These are phyloP conservation scores for Drosophila mercatorum DNA, from an alignment of 2,888 invertebrate species.

Conservation along the genomic window DNA sequence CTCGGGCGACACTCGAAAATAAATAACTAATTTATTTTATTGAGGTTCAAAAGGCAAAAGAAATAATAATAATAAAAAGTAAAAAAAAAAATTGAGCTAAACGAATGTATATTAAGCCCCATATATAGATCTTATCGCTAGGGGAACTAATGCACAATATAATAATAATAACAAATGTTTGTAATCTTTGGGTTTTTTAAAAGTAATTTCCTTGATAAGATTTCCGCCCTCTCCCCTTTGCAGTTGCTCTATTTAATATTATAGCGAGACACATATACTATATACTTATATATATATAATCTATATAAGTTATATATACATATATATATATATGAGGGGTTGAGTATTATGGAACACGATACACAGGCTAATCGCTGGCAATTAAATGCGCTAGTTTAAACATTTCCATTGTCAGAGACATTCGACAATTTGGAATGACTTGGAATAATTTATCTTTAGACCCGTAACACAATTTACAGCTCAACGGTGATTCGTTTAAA, in stretches of 20 bases:
- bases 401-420: constrained; percentile 51
- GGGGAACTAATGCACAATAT: constrained; percentile 71
- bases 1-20: constrained; percentile 61
- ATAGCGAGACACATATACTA: constrained; percentile 6
- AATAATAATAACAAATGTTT: constrained; percentile 62
- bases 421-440: constrained; percentile 49
- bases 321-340: background rate
- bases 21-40: constrained; percentile 78
- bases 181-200: constrained; percentile 66
- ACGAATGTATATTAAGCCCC: constrained; percentile 37
- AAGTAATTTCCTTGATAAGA: constrained; percentile 68
- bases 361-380: constrained; percentile 53
- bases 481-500: constrained; percentile 72
- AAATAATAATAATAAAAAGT: constrained; percentile 8
- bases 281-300: constrained; percentile 3
- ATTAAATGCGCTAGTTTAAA: constrained; percentile 43
- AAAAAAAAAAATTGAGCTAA: constrained; percentile 18
- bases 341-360: constrained; percentile 23
- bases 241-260: constrained; percentile 30
- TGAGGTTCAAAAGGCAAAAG: constrained; percentile 25
- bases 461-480: constrained; percentile 57
- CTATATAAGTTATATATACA: constrained; percentile 4
- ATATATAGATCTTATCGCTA: constrained; percentile 69
- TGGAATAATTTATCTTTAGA: constrained; percentile 67
- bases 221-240: constrained; percentile 12